Evolutionary conservation across 2,888 invertebrate species (phyloP).

Genomic region (Liodrosophila aerea): DNA sequence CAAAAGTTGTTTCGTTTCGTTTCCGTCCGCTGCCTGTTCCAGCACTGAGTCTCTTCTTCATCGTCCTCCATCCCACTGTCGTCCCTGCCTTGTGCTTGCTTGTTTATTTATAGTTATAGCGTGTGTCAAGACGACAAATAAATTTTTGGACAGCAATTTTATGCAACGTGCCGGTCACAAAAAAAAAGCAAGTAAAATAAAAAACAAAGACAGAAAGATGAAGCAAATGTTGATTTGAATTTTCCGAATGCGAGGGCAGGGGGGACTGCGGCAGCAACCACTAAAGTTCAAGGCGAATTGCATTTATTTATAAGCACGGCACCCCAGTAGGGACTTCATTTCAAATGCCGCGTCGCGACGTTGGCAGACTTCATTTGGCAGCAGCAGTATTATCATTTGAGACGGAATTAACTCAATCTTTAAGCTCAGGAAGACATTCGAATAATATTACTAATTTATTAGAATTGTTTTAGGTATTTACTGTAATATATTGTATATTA

Average conservation of each 20-base stretch:
- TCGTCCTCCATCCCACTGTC: background rate
- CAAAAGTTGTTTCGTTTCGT: conserved; percentile 39
- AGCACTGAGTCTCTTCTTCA: background rate
- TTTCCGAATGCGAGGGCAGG: conserved; percentile 9
- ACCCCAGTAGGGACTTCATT: background rate
- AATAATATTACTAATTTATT: too few species aligned
- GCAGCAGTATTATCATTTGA: conserved; percentile 14
- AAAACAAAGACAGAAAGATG: background rate
- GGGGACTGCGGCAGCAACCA: background rate
- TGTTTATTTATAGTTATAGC: conserved; percentile 54
- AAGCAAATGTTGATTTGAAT: conserved; percentile 45
- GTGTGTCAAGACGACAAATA: conserved; percentile 55
- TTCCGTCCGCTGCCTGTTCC: conserved; percentile 1
- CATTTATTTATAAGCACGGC: conserved; percentile 38
- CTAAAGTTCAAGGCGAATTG: conserved; percentile 35
- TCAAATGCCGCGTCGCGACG: background rate
- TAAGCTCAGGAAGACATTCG: background rate
- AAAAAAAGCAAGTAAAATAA: conserved; percentile 14
- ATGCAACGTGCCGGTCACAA: conserved; percentile 49
- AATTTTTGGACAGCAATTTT: conserved; percentile 56
- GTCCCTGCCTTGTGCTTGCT: conserved; percentile 21
- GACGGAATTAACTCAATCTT: too few species aligned
- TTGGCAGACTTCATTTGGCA: conserved; percentile 24
- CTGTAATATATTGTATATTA: too few species aligned
- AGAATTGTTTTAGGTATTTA: too few species aligned